Evolutionary conservation across 2,113 vertebrate species (phyloP), one percentile per base, ranked within the genome.

Genomic region (Lontra canadensis): DNA sequence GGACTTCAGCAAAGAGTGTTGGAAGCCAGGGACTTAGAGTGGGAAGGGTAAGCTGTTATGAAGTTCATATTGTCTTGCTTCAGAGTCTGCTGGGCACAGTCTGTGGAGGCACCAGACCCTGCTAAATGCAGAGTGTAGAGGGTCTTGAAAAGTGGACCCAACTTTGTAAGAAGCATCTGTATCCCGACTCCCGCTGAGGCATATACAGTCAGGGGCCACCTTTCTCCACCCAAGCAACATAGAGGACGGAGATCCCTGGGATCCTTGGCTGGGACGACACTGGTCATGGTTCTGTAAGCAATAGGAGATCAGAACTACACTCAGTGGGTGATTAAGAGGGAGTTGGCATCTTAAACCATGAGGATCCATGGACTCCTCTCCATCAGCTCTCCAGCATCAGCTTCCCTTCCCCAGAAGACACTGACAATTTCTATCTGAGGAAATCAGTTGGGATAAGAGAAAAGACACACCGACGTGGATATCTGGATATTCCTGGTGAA

Each of bases 201-300:
- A 0, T 31, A 34, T 36, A 20, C 13, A 3, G 2, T 13, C 6
- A 26, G 23, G 14, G 15, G 18, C 55, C 2, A 7, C 8, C 11
- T 15, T 52, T 26, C 36, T 36, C 36, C 6, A 9, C 47, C 36
- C 4, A 9, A 10, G 14, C 6, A 5, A 29, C 21, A 4, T 1
- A 3, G n/a, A 34, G 13, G 57, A 39, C 4, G 18, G 59, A 11
- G 18, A 4, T n/a, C 9, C 21, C 36, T 21, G 9, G 1, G 12
- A 10, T 15, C 17, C 12, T 4, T 36, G 52, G 49, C 5, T 9
- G 23, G 0, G 3, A 44, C 0, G 2, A 23, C 52, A 10, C 34
- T 42, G 13, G 36, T 3, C 21, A 31, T 2, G 5, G 13, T 36
- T 59, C 25, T 47, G 3, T 8, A 63, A 61, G 36, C 7, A 31